Base-by-base conservation (phyloP, 1,140 invertebrate species). In the Drosophila elegans region DNA sequence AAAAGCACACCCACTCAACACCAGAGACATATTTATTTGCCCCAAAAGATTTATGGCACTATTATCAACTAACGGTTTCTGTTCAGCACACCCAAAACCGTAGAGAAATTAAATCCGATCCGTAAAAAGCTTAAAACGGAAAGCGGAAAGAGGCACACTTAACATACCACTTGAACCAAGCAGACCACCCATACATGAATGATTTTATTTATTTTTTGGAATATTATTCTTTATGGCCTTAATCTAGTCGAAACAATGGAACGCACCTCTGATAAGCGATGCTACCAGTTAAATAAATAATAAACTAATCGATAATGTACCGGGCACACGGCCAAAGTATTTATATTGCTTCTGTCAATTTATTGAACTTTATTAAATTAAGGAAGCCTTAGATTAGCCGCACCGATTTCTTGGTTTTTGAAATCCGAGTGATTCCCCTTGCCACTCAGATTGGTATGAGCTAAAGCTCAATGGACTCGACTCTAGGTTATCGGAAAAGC, bases 251-350 rank as follows among this genome's bases (percentile, higher is more conserved):
- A 64, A 56, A 29, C 73, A 57, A 76, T 64, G 55, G 49, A 63
- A 52, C 49, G 34, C 34, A 9, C 13, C 48, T 48, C 48, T 48
- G 84, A 88, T 89, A 83, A 80, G 67, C 83, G 76, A 88, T 89
- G 83, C 80, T 72, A 77, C 68, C 49, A n/a, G 76, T 68, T 59
- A 75, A 80, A 83, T 77, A 89, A 80, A 86, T 81, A 80, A 83
- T 76, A 74, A 74, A 69, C 36, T 56, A 71, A 80, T 59, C 62
- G 80, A 88, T 89, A 84, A 60, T 66, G 56, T 60, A 45, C 63
- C 34, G 5, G 9, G 36, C 16, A 61, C 39, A 12, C 34, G 11
- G 21, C 3, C 11, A 5, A 13, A 25, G 73, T 54, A 56, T 59
- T 57, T 66, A 66, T 52, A 38, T 36, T 52, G 48, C 55, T 42